phyloP scores from a whole-genome alignment of 2,113 vertebrate species.

The Tragelaphus buxtoni region DNA sequence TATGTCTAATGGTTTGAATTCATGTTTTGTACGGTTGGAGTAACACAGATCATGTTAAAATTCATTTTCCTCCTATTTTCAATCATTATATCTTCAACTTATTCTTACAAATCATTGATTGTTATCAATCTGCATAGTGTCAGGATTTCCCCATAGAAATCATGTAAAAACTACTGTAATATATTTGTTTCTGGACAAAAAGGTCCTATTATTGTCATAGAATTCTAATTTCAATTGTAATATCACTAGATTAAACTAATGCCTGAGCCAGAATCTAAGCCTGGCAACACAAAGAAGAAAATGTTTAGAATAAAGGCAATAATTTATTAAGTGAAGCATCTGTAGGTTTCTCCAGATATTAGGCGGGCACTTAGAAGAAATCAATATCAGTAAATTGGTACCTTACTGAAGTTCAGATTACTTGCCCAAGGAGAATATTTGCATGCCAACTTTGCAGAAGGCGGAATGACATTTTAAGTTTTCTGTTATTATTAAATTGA shows the following conservation, averaged over 20 bases:
- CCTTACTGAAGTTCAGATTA: background rate
- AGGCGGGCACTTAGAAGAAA: conserved; percentile 11
- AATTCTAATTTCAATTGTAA: conserved; percentile 12
- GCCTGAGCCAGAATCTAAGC: background rate
- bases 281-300: background rate
- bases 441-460: background rate
- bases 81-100: background rate
- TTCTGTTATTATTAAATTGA: background rate
- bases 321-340: conserved; percentile 22
- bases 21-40: background rate
- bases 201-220: background rate
- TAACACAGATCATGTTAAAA: background rate
- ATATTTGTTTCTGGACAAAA: conserved; percentile 18
- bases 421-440: background rate
- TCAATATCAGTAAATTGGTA: conserved; percentile 32
- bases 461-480: background rate
- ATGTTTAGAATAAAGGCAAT: background rate
- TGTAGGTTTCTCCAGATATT: background rate
- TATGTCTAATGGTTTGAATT: conserved; percentile 10
- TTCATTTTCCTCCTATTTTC: background rate
- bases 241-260: conserved; percentile 14
- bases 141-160: background rate
- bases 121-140: background rate
- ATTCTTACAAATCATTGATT: background rate
- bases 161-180: conserved; percentile 5